These are phyloP conservation scores for Cheilosia vulpina DNA, from an alignment of 2,888 invertebrate genomes.

Conservation along the genomic window DNA sequence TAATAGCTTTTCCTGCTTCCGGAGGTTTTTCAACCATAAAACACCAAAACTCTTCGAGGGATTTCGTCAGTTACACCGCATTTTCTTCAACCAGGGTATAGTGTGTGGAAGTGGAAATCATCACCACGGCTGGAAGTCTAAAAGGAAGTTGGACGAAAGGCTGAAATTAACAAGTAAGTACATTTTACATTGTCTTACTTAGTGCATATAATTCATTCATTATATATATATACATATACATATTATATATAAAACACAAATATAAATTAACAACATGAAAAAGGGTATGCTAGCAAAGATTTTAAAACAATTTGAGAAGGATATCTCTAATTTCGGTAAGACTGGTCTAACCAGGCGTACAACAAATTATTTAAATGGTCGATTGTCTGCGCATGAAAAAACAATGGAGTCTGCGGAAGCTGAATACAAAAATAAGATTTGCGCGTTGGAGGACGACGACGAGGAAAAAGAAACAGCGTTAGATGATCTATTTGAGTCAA, in stretches of 20 bases:
- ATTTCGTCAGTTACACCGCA: too few species aligned
- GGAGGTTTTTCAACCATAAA: too few species aligned
- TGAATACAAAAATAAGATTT: not conserved
- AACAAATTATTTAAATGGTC: not conserved
- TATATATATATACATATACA: not conserved
- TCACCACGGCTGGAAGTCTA: too few species aligned
- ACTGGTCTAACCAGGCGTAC: not conserved
- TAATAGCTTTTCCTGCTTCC: too few species aligned
- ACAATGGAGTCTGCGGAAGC: constrained; percentile 5
- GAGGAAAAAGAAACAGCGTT: not conserved
- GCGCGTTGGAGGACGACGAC: not conserved
- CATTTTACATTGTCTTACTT: too few species aligned
- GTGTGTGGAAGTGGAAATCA: too few species aligned
- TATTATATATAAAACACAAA: not conserved
- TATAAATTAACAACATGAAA: not conserved
- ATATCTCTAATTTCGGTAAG: not conserved
- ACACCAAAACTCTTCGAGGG: too few species aligned
- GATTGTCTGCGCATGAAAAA: not conserved
- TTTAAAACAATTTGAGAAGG: not conserved
- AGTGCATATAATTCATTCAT: not conserved
- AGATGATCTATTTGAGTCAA: not conserved
- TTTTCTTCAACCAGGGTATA: too few species aligned
- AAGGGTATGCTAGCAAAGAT: not conserved
- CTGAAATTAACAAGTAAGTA: too few species aligned
- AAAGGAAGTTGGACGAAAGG: too few species aligned